Percentiles rank a stretch among this genome's conserved stretches.
Evolutionary conservation across 2,113 vertebrate genomes (phyloP).

Genomic region (Phaetusa simplex): DNA sequence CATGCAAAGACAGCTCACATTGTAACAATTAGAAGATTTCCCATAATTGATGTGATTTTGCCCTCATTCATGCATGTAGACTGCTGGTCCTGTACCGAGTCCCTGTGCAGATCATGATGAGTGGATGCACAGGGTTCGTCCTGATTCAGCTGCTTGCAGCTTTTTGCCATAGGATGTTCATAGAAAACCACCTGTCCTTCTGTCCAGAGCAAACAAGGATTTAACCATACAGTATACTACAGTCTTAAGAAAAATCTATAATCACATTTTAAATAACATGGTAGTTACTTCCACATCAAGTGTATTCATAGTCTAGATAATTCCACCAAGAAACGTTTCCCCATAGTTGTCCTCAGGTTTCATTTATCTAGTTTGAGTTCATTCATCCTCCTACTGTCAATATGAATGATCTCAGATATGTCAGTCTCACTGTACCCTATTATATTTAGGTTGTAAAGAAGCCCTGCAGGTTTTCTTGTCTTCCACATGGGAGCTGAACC

Average conservation of each 20-base stretch:
- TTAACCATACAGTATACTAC: neutral
- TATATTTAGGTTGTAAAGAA: neutral
- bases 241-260: neutral
- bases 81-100: neutral
- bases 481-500: neutral
- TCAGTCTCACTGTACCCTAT: neutral
- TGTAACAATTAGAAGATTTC: neutral
- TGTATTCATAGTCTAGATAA: neutral
- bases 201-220: neutral
- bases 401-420: neutral
- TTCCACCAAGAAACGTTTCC: neutral
- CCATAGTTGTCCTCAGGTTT: neutral
- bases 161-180: neutral
- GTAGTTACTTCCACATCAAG: neutral
- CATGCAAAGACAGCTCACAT: neutral
- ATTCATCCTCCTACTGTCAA: neutral
- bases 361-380: neutral
- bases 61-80: neutral
- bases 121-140: neutral
- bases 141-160: neutral
- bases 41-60: neutral
- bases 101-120: neutral
- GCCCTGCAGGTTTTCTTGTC: neutral
- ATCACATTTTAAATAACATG: neutral
- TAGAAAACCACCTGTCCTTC: neutral